Base-by-base conservation (phyloP, 2,113 vertebrate genomes). In the Brevimyrus niger region DNA sequence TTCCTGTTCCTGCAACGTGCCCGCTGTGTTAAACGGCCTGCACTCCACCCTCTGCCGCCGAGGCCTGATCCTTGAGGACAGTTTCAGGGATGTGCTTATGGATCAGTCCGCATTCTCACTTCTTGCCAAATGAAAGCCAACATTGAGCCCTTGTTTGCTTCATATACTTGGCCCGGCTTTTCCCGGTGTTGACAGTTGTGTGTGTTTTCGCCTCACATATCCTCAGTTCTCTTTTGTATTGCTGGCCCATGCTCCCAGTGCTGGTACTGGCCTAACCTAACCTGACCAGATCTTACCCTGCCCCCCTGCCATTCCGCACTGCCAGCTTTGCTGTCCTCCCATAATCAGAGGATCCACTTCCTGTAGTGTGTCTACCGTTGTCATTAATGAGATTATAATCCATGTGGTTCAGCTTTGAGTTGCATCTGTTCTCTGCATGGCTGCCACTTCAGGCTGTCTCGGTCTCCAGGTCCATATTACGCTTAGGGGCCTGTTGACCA, bases 371-470 rank as follows among this genome's bases (percentile, higher is more conserved):
- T 42, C 35, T 94, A 90, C 93, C 94, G 93, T 94, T 90, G 92
- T 95, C 94, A 94, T 90, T 95, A 96, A 94, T 94, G 91, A 90
- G 94, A 94, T 96, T 95, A 95, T 91, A 94, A 92, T 89, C 91
- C 92, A 92, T 94, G 92, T 93, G 92, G 93, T 94, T 94, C 93
- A 93, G 92, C 91, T 91, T 90, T 94, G 42, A 91, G 53, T 92
- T 92, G 93, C 90, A 90, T 90, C 91, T 91, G 82, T 84, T 84
- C 82, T 84, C 82, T 47, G 21, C 35, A 80, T 80, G 48, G 9
- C 51, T 1, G 3, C 19, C 10, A 51, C 8, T 35, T 53, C 85
- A 61, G 21, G 10, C 55, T n/a, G 13, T 3, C 15, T 87, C 35
- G 44, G 86, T 23, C 21, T 35, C 4, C 27, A 55, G 17, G 17